Base-by-base conservation (phyloP, 2,797 vertebrate species). In the Acanthornis magna region DNA sequence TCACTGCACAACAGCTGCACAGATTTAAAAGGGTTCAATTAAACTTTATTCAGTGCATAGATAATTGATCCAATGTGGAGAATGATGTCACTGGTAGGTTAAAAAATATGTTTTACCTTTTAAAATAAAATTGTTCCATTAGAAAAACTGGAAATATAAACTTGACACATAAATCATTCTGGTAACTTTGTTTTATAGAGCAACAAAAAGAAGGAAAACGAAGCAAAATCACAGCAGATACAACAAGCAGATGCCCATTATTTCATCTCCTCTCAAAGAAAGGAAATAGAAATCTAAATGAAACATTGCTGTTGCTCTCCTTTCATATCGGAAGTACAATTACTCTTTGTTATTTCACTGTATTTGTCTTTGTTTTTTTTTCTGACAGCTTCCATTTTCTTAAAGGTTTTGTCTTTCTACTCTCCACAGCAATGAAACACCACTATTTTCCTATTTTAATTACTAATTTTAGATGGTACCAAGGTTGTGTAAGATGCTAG, bases 1-100 rank as follows among this genome's bases (percentile, higher is more conserved):
- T 96, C 88, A 82, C 34, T 96, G 91, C 79, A 96, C 72, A 97
- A 96, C 94, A 97, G 95, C 93, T 97, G 93, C 82, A 96, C 65
- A 78, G 91, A 90, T 96, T 97, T 97, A 97, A 97, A 96, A 97
- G 93, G 66, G 80, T 93, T 96, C 97, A 97, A 96, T 97, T 98
- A 97, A 98, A 97, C 91, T 97, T 97, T 97, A 97, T 97, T 98
- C 96, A 95, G 93, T 88, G 85, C 71, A 81, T 91, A 94, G 86
- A 96, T 96, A 97, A 97, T 93, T 97, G 89, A 97, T 97, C 89
- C 94, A 97, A 91, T 90, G 73, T 96, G 88, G 72, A 95, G 60
- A 95, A 86, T 93, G 89, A 97, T 96, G 84, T 96, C 89, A 95
- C 63, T 57, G 63, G 83, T 95, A 97, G 66, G 63, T 95, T 96